Conservation (phyloP, 2,888 invertebrate genomes). For the Apomyelois bistriatella region DNA sequence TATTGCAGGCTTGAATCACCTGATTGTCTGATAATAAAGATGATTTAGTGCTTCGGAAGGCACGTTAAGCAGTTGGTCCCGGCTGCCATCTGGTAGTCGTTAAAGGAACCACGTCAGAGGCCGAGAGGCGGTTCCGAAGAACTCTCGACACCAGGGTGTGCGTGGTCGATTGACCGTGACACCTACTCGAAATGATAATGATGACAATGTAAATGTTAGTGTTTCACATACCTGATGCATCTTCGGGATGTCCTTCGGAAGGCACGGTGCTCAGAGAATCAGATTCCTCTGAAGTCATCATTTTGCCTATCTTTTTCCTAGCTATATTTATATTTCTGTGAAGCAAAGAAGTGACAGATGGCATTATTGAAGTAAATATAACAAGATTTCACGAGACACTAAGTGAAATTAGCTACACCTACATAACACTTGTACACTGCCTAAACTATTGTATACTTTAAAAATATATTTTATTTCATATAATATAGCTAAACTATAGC, state of each 20-base stretch:
- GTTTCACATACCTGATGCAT: slow-evolving; percentile 48
- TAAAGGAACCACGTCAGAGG: too few species aligned
- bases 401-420: background rate
- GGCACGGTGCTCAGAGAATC: slow-evolving; percentile 61
- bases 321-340: slow-evolving; percentile 26
- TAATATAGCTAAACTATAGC: background rate
- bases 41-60: too few species aligned
- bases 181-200: too few species aligned
- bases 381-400: background rate
- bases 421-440: too few species aligned
- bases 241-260: slow-evolving; percentile 61
- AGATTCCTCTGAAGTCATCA: slow-evolving; percentile 66
- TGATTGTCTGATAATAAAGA: too few species aligned
- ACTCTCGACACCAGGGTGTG: too few species aligned
- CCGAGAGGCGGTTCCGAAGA: too few species aligned
- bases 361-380: slow-evolving; percentile 13
- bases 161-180: too few species aligned
- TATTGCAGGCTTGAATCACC: too few species aligned
- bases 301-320: slow-evolving; percentile 31
- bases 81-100: too few species aligned
- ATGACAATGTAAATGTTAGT: background rate
- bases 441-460: background rate
- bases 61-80: too few species aligned
- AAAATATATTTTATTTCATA: too few species aligned
- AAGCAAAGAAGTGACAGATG: slow-evolving; percentile 23